A percentile compares a stretch with the other conserved stretches of the same genome.
phyloP scores from a whole-genome alignment of 2,797 vertebrate species.

The Bucorvus abyssinicus region DNA sequence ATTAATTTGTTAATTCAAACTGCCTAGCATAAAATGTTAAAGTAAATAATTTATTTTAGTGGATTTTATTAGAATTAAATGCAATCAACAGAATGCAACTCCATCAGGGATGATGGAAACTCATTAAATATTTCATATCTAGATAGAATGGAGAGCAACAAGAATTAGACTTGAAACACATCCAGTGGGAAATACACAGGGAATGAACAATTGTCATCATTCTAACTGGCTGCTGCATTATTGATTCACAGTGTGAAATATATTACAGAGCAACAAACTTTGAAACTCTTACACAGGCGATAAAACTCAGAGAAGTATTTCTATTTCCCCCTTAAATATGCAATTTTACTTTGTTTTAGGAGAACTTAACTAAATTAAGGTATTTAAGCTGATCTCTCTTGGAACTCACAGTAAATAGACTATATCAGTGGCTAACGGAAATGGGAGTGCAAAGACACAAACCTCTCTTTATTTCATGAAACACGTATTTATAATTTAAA shows the following conservation, averaged over 20 bases:
- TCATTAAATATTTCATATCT: neutral
- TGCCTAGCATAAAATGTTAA: neutral
- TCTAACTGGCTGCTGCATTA: neutral
- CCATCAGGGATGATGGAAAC: neutral
- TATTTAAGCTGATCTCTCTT: constrained; percentile 23
- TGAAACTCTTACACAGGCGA: constrained; percentile 26
- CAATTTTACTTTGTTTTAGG: constrained; percentile 39
- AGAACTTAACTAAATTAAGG: constrained; percentile 55
- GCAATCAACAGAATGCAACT: neutral
- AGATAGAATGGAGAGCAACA: neutral
- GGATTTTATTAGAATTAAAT: neutral
- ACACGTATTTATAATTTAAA: constrained; percentile 36
- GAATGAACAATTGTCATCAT: neutral
- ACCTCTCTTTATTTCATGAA: neutral
- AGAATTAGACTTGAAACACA: neutral
- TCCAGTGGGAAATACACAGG: neutral
- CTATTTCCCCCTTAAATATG: neutral
- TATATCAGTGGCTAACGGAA: constrained; percentile 21
- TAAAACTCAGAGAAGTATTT: constrained; percentile 29
- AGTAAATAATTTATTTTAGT: neutral
- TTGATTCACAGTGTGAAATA: neutral
- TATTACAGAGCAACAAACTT: constrained; percentile 44
- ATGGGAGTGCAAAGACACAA: neutral
- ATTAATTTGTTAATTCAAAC: neutral
- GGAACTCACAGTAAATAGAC: neutral